A percentile compares a stretch with the other conserved stretches of the same genome.
Evolutionary conservation across 2,797 vertebrate species (phyloP).

Genomic region (Chanos chanos): DNA sequence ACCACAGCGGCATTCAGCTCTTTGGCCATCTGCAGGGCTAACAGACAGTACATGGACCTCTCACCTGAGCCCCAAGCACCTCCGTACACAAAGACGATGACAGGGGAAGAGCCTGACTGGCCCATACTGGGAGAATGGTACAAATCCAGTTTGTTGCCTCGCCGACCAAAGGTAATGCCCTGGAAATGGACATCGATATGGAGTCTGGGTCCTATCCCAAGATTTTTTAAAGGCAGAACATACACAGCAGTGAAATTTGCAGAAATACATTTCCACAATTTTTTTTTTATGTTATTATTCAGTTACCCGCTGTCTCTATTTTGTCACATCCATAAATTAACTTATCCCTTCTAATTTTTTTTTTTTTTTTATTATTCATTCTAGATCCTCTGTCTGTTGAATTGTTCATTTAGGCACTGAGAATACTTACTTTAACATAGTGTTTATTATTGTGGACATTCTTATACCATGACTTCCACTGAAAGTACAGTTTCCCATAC

Average conservation of each 20-base stretch:
- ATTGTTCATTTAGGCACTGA: not conserved
- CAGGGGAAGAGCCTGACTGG: constrained; percentile 11
- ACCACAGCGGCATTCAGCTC: constrained; percentile 66
- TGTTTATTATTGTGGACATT: constrained; percentile 61
- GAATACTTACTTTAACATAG: constrained; percentile 64
- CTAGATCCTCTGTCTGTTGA: not conserved
- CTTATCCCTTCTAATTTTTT: no score
- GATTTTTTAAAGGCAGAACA: no score
- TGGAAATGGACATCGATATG: constrained; percentile 43
- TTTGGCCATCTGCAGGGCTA: constrained; percentile 68
- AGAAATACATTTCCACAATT: no score
- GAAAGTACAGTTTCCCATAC: constrained; percentile 68
- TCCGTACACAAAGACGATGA: constrained; percentile 71
- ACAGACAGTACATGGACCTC: constrained; percentile 68
- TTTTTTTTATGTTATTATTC: no score
- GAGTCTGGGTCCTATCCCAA: no score
- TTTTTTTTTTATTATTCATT: no score
- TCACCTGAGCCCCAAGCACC: constrained; percentile 73
- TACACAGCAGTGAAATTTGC: no score
- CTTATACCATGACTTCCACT: constrained; percentile 69
- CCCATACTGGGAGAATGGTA: constrained; percentile 56
- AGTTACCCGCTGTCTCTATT: no score
- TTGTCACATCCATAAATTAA: no score
- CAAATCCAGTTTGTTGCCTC: constrained; percentile 71
- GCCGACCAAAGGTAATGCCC: constrained; percentile 68